A percentile compares a stretch with the other conserved stretches of the same genome.
These are phyloP conservation scores for Chaunax sp. DNA, from an alignment of 2,797 vertebrate genomes.

Conservation along the genomic window DNA sequence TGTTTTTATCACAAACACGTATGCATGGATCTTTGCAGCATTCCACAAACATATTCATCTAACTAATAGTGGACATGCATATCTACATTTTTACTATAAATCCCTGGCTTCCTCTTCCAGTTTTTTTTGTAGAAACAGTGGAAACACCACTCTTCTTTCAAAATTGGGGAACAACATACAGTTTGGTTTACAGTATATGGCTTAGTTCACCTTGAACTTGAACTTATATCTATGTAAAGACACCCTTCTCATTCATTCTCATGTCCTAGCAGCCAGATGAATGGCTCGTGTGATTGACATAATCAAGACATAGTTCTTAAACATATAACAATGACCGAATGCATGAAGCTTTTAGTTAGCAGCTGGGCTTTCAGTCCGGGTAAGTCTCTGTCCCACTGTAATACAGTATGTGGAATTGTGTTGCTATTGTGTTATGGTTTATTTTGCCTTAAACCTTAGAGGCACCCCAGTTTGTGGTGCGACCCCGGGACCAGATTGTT, in stretches of 20 bases:
- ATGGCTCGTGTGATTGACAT: slow-evolving; percentile 46
- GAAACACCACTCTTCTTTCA: slow-evolving; percentile 39
- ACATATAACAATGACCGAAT: slow-evolving; percentile 28
- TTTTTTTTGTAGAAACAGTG: slow-evolving; percentile 9
- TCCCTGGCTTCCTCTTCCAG: slow-evolving; percentile 39
- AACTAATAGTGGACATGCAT: slow-evolving; percentile 60
- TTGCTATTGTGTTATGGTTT: slow-evolving; percentile 51
- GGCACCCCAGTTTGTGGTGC: slow-evolving; percentile 95
- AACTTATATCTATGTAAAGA: slow-evolving; percentile 9
- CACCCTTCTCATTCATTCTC: slow-evolving; percentile 46
- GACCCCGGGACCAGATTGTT: slow-evolving; percentile 97
- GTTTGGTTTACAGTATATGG: slow-evolving; percentile 29
- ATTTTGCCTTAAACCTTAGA: slow-evolving; percentile 84
- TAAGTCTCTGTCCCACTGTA: slow-evolving; percentile 8
- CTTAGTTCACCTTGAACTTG: slow-evolving; percentile 16
- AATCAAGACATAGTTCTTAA: slow-evolving; percentile 28
- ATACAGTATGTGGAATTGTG: slow-evolving; percentile 11
- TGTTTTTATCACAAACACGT: slow-evolving; percentile 54
- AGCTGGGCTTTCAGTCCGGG: slow-evolving; percentile 23
- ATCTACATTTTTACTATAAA: slow-evolving; percentile 49
- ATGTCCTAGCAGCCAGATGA: slow-evolving; percentile 53
- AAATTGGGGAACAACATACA: slow-evolving; percentile 28
- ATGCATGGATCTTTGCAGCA: slow-evolving; percentile 61
- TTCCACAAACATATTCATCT: slow-evolving; percentile 68
- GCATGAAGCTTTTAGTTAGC: slow-evolving; percentile 64